phyloP scores from a whole-genome alignment of 2,797 vertebrate genomes.

The Avahi laniger region DNA sequence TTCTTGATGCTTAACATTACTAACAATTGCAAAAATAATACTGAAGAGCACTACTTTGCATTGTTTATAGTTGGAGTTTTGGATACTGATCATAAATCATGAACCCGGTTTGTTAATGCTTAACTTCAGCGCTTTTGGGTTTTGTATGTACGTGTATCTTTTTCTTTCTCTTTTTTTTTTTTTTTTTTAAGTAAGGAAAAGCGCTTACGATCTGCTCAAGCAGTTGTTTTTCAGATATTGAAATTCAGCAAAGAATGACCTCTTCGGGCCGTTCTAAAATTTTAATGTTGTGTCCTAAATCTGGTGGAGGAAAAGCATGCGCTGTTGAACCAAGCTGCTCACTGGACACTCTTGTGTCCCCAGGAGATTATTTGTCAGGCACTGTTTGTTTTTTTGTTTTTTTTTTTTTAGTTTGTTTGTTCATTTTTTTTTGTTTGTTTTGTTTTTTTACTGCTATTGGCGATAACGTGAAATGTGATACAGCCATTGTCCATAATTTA shows the following conservation, averaged over 20 bases:
- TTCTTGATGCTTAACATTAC: constrained; percentile 88
- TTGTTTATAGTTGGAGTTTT: constrained; percentile 80
- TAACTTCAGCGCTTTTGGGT: constrained; percentile 80
- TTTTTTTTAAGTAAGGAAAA: constrained; percentile 73
- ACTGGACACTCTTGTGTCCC: constrained; percentile 79
- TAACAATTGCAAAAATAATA: constrained; percentile 85
- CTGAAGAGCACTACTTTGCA: constrained; percentile 84
- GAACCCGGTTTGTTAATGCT: constrained; percentile 81
- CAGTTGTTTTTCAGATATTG: constrained; percentile 80
- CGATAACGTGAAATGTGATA: constrained; percentile 82
- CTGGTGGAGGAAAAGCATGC: constrained; percentile 57
- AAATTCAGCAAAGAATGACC: constrained; percentile 79
- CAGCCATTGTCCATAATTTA: constrained; percentile 80
- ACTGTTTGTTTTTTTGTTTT: constrained; percentile 61
- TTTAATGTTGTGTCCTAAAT: constrained; percentile 59
- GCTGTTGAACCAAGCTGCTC: constrained; percentile 79
- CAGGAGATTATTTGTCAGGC: constrained; percentile 80
- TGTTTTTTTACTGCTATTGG: constrained; percentile 78
- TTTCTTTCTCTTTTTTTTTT: background rate
- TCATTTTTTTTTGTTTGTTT: background rate
- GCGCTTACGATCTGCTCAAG: constrained; percentile 80
- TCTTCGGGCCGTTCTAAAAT: constrained; percentile 74
- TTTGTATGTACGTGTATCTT: constrained; percentile 62
- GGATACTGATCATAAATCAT: constrained; percentile 75
- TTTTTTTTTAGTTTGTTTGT: constrained; percentile 68